Conservation (phyloP, 2,888 invertebrate species). For the Galerucella pusilla region DNA sequence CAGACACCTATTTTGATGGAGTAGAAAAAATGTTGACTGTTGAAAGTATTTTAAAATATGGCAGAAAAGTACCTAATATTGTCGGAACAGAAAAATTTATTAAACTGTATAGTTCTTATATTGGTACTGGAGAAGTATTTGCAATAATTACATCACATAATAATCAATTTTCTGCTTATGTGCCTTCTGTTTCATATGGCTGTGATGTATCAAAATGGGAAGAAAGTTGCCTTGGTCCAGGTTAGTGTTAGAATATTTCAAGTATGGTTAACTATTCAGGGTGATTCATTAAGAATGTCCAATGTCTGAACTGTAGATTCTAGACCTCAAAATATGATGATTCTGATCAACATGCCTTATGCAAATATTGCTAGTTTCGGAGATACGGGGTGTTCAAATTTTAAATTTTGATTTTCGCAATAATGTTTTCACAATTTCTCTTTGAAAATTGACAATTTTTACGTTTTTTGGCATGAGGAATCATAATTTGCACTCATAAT, state of each 20-base stretch:
- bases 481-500: no score
- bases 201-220: slow-evolving; percentile 68
- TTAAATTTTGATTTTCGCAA: no score
- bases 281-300: no score
- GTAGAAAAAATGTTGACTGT: slow-evolving; percentile 73
- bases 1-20: slow-evolving; percentile 71
- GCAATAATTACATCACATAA: slow-evolving; percentile 68
- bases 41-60: slow-evolving; percentile 67
- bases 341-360: no score
- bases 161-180: slow-evolving; percentile 71
- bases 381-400: no score
- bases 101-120: slow-evolving; percentile 71
- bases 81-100: slow-evolving; percentile 46
- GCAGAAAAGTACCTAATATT: slow-evolving; percentile 65
- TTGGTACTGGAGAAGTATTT: slow-evolving; percentile 72
- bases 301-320: no score
- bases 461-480: no score
- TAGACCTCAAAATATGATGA: no score
- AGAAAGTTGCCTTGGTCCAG: slow-evolving; percentile 68
- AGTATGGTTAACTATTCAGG: background rate
- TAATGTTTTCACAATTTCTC: no score
- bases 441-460: no score
- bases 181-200: slow-evolving; percentile 75
- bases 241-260: slow-evolving; percentile 62
- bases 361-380: no score